These are phyloP conservation scores for Cynaeus angustus DNA, from an alignment of 2,888 invertebrate genomes.

Conservation along the genomic window DNA sequence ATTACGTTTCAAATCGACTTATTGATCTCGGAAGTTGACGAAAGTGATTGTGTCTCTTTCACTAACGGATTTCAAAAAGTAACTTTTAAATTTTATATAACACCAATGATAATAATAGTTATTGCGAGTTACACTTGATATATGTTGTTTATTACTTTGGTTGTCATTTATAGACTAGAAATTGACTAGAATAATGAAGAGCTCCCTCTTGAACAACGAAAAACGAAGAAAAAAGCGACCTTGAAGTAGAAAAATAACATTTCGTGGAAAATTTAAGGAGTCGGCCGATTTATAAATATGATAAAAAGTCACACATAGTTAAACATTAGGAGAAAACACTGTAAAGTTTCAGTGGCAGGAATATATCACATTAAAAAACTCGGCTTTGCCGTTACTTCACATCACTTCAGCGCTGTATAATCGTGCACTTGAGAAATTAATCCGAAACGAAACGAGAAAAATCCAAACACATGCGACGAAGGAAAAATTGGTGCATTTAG, in stretches of 20 bases:
- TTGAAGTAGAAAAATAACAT: conserved; percentile 41
- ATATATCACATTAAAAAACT: conserved; percentile 66
- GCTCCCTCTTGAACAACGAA: conserved; percentile 23
- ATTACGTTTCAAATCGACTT: conserved; percentile 48
- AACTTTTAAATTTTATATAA: conserved; percentile 50
- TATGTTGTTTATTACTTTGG: conserved; percentile 65
- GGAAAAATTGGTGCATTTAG: conserved; percentile 57
- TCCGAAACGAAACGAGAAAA: conserved; percentile 37
- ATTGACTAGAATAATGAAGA: conserved; percentile 56
- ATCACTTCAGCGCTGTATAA: conserved; percentile 55
- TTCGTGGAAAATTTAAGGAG: conserved; percentile 62
- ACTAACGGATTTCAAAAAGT: conserved; percentile 48
- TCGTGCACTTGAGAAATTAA: conserved; percentile 42
- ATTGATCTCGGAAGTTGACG: conserved; percentile 27
- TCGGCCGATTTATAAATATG: conserved; percentile 57
- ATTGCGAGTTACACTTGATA: conserved; percentile 67
- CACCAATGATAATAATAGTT: conserved; percentile 56
- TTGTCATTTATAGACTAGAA: conserved; percentile 62
- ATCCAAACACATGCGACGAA: conserved; percentile 45
- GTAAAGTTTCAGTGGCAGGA: conserved; percentile 63
- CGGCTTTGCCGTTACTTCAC: conserved; percentile 57
- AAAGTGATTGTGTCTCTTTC: conserved; percentile 68
- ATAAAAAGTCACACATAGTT: conserved; percentile 59
- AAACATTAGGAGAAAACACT: conserved; percentile 59
- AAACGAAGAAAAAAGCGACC: conserved; percentile 4